phyloP scores from a whole-genome alignment of 2,113 vertebrate genomes.

The Eudorcas thomsonii region DNA sequence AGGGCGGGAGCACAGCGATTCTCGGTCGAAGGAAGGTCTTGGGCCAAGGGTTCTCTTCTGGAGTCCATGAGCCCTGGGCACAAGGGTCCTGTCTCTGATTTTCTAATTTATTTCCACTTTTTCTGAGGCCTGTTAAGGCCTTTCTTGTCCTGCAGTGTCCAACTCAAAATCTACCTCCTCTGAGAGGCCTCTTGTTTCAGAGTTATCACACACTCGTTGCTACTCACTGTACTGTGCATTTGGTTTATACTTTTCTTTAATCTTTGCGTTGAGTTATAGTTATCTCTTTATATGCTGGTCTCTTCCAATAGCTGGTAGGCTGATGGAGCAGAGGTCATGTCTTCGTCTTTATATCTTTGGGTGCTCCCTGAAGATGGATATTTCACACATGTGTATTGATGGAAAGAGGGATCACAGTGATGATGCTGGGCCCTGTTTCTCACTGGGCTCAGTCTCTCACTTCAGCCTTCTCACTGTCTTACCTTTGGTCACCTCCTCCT shows the following conservation, averaged over 20 bases:
- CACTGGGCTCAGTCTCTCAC: neutral
- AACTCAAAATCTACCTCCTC: neutral
- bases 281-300: neutral
- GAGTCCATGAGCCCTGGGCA: neutral
- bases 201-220: neutral
- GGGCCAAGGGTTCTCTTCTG: neutral
- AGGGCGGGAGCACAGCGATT: neutral
- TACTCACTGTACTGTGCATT: neutral
- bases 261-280: neutral
- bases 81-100: neutral
- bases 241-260: neutral
- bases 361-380: neutral
- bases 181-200: neutral
- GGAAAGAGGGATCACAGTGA: neutral
- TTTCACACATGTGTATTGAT: accelerated
- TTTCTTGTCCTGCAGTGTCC: neutral
- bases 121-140: neutral
- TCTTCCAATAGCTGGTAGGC: neutral
- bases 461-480: neutral
- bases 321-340: neutral
- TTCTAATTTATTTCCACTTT: neutral
- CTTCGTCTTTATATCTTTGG: neutral
- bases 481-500: neutral
- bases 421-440: neutral
- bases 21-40: neutral